phyloP scores from a whole-genome alignment of 37 sponge, comb jelly and placozoan genomes.

The Beroe forskalii region DNA sequence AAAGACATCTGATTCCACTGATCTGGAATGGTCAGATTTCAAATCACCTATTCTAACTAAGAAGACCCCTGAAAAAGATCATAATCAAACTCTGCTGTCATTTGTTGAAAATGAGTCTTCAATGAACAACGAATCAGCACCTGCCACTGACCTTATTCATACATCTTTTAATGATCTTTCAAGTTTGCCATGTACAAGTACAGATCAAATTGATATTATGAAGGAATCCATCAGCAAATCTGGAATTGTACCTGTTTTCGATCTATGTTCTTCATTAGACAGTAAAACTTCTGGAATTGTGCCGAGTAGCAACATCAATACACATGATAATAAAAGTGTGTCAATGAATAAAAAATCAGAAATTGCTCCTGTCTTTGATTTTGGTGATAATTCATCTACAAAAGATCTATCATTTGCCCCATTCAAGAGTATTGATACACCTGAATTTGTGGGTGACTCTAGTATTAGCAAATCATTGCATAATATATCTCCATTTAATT shows the following conservation, averaged over 20 bases:
- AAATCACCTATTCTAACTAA: not conserved
- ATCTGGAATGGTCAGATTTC: constrained; percentile 31
- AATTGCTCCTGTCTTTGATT: constrained; percentile 45
- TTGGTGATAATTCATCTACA: not conserved
- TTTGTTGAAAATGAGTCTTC: constrained; percentile 6
- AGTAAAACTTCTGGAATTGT: too few species aligned
- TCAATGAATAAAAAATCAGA: not conserved
- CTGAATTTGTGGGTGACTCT: not conserved
- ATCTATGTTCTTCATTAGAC: too few species aligned
- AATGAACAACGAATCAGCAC: too few species aligned
- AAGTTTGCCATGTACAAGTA: too few species aligned
- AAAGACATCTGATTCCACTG: constrained; percentile 23
- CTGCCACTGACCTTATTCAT: too few species aligned
- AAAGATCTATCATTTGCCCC: constrained; percentile 35
- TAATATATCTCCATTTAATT: not conserved
- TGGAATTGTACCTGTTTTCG: too few species aligned
- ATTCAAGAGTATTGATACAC: not conserved
- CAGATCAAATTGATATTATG: too few species aligned
- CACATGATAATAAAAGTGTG: too few species aligned
- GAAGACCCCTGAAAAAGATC: not conserved
- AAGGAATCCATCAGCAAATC: too few species aligned
- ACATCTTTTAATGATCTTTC: too few species aligned
- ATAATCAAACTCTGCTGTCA: constrained; percentile 10
- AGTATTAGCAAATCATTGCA: not conserved
- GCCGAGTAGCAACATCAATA: too few species aligned